phyloP scores from a whole-genome alignment of 2,888 invertebrate genomes.

The Lutraria lutraria region DNA sequence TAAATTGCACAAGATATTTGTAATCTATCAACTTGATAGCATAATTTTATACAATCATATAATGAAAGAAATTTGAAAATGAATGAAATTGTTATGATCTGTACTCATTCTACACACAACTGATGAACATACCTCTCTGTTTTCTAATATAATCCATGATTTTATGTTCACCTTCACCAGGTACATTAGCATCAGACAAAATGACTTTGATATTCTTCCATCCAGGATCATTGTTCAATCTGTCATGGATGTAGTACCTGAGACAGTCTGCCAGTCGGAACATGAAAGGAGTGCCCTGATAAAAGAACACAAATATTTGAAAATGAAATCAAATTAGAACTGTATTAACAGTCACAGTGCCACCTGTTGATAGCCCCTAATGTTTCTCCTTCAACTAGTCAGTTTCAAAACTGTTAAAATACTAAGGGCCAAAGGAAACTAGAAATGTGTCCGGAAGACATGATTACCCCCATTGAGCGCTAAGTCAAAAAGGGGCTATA shows the following conservation, averaged over 20 bases:
- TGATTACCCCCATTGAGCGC: too few relatives aligned
- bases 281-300: constrained; percentile 98
- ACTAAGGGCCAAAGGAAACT: too few relatives aligned
- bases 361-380: not conserved
- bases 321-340: not conserved
- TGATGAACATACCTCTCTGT: constrained; percentile 91
- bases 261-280: constrained; percentile 92
- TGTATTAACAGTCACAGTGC: not conserved
- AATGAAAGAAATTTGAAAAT: too few relatives aligned
- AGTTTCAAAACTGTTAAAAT: too few relatives aligned
- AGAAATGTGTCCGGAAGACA: too few relatives aligned
- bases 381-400: too few relatives aligned
- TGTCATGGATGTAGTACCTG: constrained; percentile 95
- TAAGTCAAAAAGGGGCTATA: too few relatives aligned
- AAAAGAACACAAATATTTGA: not conserved
- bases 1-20: too few relatives aligned
- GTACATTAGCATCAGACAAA: constrained; percentile 98
- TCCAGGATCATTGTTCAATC: constrained; percentile 96
- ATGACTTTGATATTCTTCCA: constrained; percentile 97
- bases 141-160: constrained; percentile 99
- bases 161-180: constrained; percentile 94
- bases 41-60: too few relatives aligned
- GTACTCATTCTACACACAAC: too few relatives aligned
- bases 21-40: too few relatives aligned
- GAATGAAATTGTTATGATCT: too few relatives aligned